Evolutionary conservation across 2,888 invertebrate genomes (phyloP).

Genomic region (Euproctis similis): DNA sequence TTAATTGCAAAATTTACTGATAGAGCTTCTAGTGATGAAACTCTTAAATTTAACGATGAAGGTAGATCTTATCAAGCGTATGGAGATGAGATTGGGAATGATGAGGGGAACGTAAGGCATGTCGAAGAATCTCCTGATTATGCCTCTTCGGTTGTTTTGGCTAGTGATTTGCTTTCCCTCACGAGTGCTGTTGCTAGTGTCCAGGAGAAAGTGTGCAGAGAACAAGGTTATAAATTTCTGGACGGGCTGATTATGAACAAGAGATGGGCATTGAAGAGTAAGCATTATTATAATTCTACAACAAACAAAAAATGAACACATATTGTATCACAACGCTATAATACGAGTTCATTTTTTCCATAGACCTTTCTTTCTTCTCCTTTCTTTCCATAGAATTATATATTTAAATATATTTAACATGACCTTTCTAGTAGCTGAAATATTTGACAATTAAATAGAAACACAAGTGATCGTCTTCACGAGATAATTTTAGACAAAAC

Average conservation of each 20-base stretch:
- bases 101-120: constrained; percentile 36
- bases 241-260: constrained; percentile 66
- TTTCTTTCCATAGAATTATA: no score
- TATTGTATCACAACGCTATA: no score
- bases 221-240: constrained; percentile 65
- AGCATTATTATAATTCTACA: constrained; percentile 42
- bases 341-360: no score
- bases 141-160: constrained; percentile 64
- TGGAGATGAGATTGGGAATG: constrained; percentile 27
- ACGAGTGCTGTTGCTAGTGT: constrained; percentile 65
- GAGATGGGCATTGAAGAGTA: constrained; percentile 76
- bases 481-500: no score
- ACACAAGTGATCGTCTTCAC: no score
- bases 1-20: constrained; percentile 41
- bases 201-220: constrained; percentile 59
- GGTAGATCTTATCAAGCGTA: constrained; percentile 34
- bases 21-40: constrained; percentile 24
- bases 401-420: no score
- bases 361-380: no score
- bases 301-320: no score
- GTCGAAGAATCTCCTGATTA: constrained; percentile 66
- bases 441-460: no score
- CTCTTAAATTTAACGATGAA: constrained; percentile 13
- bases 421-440: no score
- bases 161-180: constrained; percentile 65